Percentiles rank a stretch among this genome's conserved stretches.
phyloP scores from a whole-genome alignment of 2,113 vertebrate species.

The Leucoraja erinaceus region DNA sequence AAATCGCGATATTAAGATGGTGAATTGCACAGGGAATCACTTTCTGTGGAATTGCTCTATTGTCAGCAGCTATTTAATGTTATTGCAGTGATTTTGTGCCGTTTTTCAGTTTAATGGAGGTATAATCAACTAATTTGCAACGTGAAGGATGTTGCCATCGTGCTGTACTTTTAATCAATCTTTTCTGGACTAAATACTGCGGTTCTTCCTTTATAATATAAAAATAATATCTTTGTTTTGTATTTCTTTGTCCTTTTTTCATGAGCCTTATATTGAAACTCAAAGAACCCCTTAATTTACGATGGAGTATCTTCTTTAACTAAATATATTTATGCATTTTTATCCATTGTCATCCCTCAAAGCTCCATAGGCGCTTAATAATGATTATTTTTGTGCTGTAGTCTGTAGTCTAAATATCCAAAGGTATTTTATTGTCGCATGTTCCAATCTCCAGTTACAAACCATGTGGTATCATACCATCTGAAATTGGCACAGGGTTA shows the following conservation, averaged over 20 bases:
- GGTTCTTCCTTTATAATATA: neutral
- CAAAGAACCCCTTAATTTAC: neutral
- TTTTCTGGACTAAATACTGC: neutral
- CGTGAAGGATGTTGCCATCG: neutral
- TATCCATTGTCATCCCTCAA: neutral
- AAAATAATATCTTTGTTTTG: neutral
- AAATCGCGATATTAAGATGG: neutral
- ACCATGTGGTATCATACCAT: too few species aligned
- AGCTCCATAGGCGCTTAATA: too few species aligned
- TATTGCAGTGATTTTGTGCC: too few species aligned
- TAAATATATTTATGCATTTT: neutral
- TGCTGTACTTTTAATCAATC: neutral
- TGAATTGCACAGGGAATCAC: neutral
- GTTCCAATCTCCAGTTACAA: neutral
- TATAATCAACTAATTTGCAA: neutral
- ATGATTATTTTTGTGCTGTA: neutral
- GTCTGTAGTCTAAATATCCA: too few species aligned
- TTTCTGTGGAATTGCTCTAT: slow-evolving; percentile 1
- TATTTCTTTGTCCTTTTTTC: neutral
- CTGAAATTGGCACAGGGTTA: neutral
- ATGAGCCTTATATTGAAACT: neutral
- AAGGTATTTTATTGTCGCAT: too few species aligned
- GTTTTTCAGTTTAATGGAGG: neutral
- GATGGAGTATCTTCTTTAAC: neutral
- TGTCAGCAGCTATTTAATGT: neutral